A percentile compares a stretch with the other conserved stretches of the same genome.
Evolutionary conservation across 2,113 vertebrate species (phyloP).

Genomic region (Semnornis frantzii): DNA sequence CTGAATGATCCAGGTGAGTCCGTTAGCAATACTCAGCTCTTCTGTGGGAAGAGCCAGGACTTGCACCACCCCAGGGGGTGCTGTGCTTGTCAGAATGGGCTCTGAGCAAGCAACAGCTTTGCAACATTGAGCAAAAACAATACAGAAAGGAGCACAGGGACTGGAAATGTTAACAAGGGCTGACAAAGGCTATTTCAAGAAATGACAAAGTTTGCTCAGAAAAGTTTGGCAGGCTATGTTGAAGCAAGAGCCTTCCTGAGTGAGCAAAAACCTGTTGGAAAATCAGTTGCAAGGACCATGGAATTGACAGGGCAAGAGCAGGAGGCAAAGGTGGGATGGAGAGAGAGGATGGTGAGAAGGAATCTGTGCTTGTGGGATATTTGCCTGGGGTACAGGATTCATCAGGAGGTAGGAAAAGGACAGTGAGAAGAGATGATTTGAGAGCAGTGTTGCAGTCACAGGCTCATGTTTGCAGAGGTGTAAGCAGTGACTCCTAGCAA

Average conservation of each 20-base stretch:
- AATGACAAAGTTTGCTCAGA: not conserved
- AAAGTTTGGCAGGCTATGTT: not conserved
- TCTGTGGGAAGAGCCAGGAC: not conserved
- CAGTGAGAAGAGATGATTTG: not conserved
- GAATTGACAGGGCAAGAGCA: not conserved
- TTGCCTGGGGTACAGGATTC: not conserved
- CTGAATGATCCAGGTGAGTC: conserved; percentile 74
- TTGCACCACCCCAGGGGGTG: not conserved
- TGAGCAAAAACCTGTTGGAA: not conserved
- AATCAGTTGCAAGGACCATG: not conserved
- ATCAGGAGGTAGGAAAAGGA: not conserved
- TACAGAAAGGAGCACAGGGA: not conserved
- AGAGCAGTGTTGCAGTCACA: not conserved
- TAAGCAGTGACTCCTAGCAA: not conserved
- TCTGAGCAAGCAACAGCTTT: not conserved
- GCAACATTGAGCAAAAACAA: not conserved
- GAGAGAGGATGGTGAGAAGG: not conserved
- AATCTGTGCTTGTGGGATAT: not conserved
- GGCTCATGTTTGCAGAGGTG: not conserved
- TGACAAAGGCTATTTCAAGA: not conserved
- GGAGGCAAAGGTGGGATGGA: not conserved
- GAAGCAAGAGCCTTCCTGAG: not conserved
- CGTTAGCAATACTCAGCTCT: not conserved
- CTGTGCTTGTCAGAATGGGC: not conserved
- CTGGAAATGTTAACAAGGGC: not conserved